Conservation (phyloP, 2,888 invertebrate species). For the Polydesmus complanatus region DNA sequence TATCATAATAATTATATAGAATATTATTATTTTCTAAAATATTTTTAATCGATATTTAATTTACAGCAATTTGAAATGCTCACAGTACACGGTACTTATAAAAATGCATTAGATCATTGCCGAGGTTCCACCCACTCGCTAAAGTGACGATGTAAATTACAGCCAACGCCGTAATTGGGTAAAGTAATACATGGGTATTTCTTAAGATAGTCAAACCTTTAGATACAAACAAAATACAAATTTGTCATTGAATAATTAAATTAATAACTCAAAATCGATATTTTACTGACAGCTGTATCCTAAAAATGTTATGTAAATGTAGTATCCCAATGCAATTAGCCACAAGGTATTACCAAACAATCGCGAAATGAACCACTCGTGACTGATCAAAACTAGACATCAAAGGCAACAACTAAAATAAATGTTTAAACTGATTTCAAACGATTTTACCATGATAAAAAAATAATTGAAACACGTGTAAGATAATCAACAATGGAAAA, state of each 20-base stretch:
- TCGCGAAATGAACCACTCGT: conserved; percentile 60
- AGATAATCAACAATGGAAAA: conserved; percentile 85
- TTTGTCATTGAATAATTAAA: too few relatives aligned
- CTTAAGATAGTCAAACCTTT: conserved; percentile 72
- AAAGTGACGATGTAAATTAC: conserved; percentile 64
- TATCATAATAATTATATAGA: too few relatives aligned
- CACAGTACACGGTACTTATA: conserved; percentile 64
- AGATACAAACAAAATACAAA: not conserved
- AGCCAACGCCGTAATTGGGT: conserved; percentile 63
- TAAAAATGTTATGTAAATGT: conserved; percentile 90
- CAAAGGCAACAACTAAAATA: conserved; percentile 17
- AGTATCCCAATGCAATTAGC: conserved; percentile 79
- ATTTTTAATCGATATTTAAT: too few relatives aligned
- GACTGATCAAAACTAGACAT: conserved; percentile 59
- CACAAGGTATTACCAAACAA: conserved; percentile 86
- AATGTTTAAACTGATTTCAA: not conserved
- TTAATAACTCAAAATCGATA: too few relatives aligned
- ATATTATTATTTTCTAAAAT: too few relatives aligned
- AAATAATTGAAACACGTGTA: conserved; percentile 83
- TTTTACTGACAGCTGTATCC: conserved; percentile 77
- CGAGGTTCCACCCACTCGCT: conserved; percentile 68
- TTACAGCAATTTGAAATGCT: too few relatives aligned
- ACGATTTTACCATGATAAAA: conserved; percentile 60
- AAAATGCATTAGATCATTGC: conserved; percentile 62
- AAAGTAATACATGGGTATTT: conserved; percentile 67